phyloP scores from a whole-genome alignment of 2,888 invertebrate species.

The Aphodius sticticus region DNA sequence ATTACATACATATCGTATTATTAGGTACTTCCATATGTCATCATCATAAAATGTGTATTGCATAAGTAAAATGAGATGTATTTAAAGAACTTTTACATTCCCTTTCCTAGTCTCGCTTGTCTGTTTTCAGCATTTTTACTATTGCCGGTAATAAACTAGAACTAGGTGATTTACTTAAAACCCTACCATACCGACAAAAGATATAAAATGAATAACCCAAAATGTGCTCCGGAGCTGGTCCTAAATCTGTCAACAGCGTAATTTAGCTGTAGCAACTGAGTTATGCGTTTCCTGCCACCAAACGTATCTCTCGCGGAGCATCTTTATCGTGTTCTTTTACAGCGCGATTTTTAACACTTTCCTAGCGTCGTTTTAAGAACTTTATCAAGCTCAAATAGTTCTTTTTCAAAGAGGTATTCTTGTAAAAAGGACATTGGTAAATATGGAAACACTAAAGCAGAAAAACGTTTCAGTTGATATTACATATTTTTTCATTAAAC shows the following conservation, averaged over 20 bases:
- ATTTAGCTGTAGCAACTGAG: neutral
- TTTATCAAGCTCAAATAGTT: neutral
- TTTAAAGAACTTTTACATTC: no score
- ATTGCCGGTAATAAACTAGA: neutral
- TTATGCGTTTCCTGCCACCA: neutral
- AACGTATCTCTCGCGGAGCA: neutral
- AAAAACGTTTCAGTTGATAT: no score
- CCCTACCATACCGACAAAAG: neutral
- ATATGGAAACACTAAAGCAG: no score
- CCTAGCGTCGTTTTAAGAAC: neutral
- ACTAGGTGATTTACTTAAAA: neutral
- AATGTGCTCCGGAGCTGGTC: neutral
- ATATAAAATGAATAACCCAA: neutral
- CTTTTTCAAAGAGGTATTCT: neutral
- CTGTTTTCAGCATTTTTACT: neutral
- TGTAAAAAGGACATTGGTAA: no score
- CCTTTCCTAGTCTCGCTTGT: no score
- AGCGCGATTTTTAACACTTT: neutral
- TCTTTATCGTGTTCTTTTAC: neutral
- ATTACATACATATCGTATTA: no score
- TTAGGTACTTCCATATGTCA: no score
- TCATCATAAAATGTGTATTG: no score
- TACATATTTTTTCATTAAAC: no score
- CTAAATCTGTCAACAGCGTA: neutral
- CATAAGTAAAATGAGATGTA: no score